Evolutionary conservation across 2,888 invertebrate genomes (phyloP).

Genomic region (Coenonympha glycerion): DNA sequence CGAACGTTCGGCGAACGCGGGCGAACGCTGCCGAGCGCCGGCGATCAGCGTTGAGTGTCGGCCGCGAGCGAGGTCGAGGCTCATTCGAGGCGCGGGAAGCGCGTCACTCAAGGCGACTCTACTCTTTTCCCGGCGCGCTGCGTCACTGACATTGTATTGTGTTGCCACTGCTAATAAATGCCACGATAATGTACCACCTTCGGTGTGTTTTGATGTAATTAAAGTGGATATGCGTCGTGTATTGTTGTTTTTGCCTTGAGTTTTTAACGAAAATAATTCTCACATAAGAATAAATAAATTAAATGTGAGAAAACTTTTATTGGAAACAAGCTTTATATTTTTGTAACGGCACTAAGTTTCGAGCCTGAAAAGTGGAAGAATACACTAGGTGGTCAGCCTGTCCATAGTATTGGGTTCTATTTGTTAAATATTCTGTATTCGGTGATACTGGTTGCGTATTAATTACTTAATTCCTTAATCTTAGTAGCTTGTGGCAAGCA

Average conservation of each 20-base stretch:
- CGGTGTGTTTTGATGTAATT: conserved; percentile 15
- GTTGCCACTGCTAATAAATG: conserved; percentile 40
- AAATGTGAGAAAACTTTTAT: no score
- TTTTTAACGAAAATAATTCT: conserved; percentile 1
- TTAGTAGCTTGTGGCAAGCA: no score
- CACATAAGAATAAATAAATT: neutral
- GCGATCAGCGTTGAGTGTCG: conserved; percentile 54
- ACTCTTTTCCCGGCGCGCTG: conserved; percentile 64
- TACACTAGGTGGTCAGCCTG: no score
- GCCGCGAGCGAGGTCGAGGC: conserved; percentile 68
- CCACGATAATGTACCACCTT: conserved; percentile 24
- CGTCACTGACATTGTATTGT: conserved; percentile 59
- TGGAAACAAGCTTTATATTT: no score
- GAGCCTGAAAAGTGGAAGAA: no score
- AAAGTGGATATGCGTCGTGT: conserved; percentile 5
- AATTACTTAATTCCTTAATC: no score
- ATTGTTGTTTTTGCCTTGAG: conserved; percentile 10
- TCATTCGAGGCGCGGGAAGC: conserved; percentile 68
- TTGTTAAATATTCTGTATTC: no score
- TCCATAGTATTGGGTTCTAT: no score
- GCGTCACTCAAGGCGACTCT: conserved; percentile 68
- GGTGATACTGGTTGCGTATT: no score
- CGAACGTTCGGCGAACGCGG: conserved; percentile 23
- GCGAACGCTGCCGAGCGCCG: conserved; percentile 49
- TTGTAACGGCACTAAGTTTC: no score